Evolutionary conservation across 2,113 vertebrate genomes (phyloP).

Genomic region (Brienomyrus brachyistius): DNA sequence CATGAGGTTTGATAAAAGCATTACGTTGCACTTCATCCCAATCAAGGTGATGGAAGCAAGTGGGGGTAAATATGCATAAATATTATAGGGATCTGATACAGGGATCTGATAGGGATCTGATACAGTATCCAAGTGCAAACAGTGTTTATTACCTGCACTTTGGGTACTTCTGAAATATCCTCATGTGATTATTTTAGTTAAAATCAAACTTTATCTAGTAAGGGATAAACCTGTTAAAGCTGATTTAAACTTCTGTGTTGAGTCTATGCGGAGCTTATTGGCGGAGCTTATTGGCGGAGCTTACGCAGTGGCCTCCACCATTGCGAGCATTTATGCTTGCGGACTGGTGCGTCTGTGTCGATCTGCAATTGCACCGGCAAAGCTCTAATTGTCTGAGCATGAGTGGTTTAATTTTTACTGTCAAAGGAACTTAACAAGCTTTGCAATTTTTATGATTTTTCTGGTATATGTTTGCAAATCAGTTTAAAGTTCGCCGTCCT

Average conservation of each 20-base stretch:
- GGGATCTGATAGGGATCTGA: no score
- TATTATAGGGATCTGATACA: no score
- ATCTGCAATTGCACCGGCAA: background rate
- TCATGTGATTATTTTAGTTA: background rate
- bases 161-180: background rate
- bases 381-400: background rate
- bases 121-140: background rate
- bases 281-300: background rate
- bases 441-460: background rate
- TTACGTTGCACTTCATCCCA: background rate
- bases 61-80: background rate
- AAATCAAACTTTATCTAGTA: background rate
- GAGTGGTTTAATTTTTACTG: background rate
- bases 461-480: background rate
- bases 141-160: background rate
- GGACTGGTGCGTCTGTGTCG: background rate
- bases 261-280: background rate
- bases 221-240: background rate
- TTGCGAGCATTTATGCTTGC: background rate
- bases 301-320: background rate
- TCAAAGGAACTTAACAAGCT: background rate
- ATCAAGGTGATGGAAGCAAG: background rate
- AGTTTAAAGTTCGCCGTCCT: background rate
- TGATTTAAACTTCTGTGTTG: background rate
- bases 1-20: background rate